Base-by-base conservation (phyloP, 1,140 invertebrate genomes). In the Pinna nobilis region DNA sequence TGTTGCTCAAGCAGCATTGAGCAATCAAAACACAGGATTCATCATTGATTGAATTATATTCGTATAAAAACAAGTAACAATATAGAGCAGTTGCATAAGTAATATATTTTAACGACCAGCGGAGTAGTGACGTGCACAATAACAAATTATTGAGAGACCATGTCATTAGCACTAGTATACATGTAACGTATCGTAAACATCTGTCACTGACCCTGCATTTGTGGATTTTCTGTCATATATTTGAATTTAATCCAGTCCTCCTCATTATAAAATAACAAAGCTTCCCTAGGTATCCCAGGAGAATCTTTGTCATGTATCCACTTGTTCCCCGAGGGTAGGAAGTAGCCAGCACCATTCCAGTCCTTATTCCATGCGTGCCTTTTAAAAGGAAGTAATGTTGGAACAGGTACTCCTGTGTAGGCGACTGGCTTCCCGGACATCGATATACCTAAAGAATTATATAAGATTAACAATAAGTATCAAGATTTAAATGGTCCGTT, bases 201-300 rank as follows among this genome's bases (percentile, higher is more conserved):
- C 9, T 44, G 9, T 44, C 39, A 44, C n/a, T 44, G n/a, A 11
- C n/a, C n/a, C 9, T 44, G n/a, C 41, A 82, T 44, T 0, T 33
- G 20, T 3, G 84, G 83, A 20, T 81, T 83, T 41, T 82, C 79
- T n/a, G 60, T 59, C 75, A 81, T 75, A 61, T 84, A 77, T 63
- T 81, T 81, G 59, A 84, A 87, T 73, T 87, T 87, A 20, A 84
- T 68, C 82, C 81, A 87, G 71, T 87, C 85, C 59, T 87, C 85
- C 77, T 87, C 84, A 55, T 87, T 87, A 59, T 83, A 79, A 72
- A 86, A 86, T 20, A 80, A 71, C 49, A 79, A 70, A 30, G 84
- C 73, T 28, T 85, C 77, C 7, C 53, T 67, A 6, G 82, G 83
- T 3, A 84, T 80, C 7, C 78, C 81, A n/a, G 82, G 80, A 35